These are phyloP conservation scores for Cactoblastis cactorum DNA, from an alignment of 2,888 invertebrate genomes.

Conservation along the genomic window DNA sequence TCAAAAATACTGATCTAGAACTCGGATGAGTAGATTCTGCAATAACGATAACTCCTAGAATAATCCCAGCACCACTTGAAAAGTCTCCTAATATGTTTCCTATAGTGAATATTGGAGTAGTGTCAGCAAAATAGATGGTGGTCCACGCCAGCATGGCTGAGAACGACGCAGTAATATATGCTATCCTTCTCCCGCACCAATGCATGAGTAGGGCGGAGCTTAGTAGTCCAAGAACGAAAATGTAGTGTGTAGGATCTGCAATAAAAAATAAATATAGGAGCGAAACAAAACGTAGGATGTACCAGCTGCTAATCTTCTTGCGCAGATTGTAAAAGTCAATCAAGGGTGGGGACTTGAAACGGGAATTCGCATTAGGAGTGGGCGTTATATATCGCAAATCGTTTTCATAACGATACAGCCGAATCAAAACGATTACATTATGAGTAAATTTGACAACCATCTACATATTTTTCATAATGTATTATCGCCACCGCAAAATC, in stretches of 20 bases:
- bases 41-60: constrained; percentile 40
- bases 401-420: no score
- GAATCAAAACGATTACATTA: no score
- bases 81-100: constrained; percentile 47
- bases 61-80: constrained; percentile 57
- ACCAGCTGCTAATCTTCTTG: no score
- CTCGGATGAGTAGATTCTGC: constrained; percentile 46
- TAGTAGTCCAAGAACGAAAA: not conserved
- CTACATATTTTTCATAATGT: no score
- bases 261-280: constrained; percentile 7
- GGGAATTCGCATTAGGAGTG: no score
- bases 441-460: no score
- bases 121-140: constrained; percentile 30
- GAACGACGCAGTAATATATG: constrained; percentile 35
- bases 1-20: constrained; percentile 42
- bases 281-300: no score
- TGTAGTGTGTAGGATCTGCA: not conserved
- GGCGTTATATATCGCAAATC: no score
- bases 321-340: no score
- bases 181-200: constrained; percentile 34
- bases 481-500: no score
- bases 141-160: constrained; percentile 46
- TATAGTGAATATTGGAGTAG: constrained; percentile 25
- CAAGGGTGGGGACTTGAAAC: no score
- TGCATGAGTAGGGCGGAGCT: constrained; percentile 33